Base-by-base conservation (phyloP, 2,888 invertebrate species). In the Lypha dubia region DNA sequence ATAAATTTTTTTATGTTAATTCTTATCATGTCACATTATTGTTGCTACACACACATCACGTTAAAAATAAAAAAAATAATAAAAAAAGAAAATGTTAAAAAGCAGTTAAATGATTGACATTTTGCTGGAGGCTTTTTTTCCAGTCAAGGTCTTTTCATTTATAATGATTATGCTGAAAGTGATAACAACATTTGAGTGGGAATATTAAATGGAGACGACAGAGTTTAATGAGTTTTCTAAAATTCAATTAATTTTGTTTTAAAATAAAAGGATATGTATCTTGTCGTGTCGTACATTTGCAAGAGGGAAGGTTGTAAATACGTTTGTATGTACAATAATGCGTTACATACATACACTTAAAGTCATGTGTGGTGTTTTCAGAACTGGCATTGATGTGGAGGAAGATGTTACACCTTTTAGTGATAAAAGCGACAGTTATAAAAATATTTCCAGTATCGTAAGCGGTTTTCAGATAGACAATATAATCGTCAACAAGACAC, bases 31-130 rank as follows among this genome's bases (percentile, higher is more conserved):
- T 53, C 53, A 53, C 41, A 35, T 58, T 46, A 65, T 56, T 56
- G n/a, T 67, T 49, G 24, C 6, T 44, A 46, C 46, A 15, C 13
- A 6, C 8, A 38, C 3, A 11, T 38, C n/a, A 56, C 20, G 32
- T 8, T 56, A 53, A 28, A 24, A 32, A n/a, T n/a, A n/a, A n/a
- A n/a, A n/a, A n/a, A n/a, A n/a, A n/a, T n/a, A n/a, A n/a, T n/a
- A n/a, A n/a, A n/a, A 63, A 51, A 38, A 15, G 28, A 46, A 63
- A 53, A 53, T 56, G 41, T 5, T 35, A 49, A 20, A 35, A 8
- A 20, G 46, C 7, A 70, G 15, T 24, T 62, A 53, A 62, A 53
- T 63, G 63, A 79, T 62, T 62, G 89, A 88, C 85, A 83, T 77
- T 49, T 79, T 74, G 70, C 38, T 67, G 11, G 15, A 62, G 28